Conservation (phyloP, 2,888 invertebrate genomes). For the Dromius quadrimaculatus region DNA sequence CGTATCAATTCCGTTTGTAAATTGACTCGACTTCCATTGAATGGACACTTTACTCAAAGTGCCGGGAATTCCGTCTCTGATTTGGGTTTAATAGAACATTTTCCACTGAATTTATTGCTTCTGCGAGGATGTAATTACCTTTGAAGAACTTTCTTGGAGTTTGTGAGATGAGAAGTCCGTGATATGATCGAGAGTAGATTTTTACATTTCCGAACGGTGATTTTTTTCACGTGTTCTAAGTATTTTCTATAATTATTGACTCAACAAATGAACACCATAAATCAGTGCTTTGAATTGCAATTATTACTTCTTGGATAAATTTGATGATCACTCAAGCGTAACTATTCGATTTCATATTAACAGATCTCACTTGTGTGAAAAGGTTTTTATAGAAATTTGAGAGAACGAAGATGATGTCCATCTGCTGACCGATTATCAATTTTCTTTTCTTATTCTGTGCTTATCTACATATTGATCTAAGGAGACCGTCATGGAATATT, state of each 20-base stretch:
- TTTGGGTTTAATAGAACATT: slow-evolving; percentile 32
- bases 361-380: background rate
- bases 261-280: too few species aligned
- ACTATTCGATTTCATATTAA: background rate
- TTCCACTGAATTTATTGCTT: slow-evolving; percentile 28
- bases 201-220: too few species aligned
- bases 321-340: background rate
- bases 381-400: background rate
- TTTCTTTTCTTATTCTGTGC: too few species aligned
- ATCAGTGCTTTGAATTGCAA: too few species aligned
- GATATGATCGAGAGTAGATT: background rate
- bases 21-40: slow-evolving; percentile 29
- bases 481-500: slow-evolving; percentile 38
- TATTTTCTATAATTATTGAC: too few species aligned
- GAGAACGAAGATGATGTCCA: too few species aligned
- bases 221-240: too few species aligned
- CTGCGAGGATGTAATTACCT: slow-evolving; percentile 12
- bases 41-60: slow-evolving; percentile 36
- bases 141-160: background rate
- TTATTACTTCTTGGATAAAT: too few species aligned
- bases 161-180: background rate
- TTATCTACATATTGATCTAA: slow-evolving; percentile 12
- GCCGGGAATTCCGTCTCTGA: slow-evolving; percentile 10
- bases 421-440: too few species aligned
- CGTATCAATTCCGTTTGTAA: slow-evolving; percentile 29